Evolutionary conservation across 2,888 invertebrate genomes (phyloP), one percentile per base, ranked within the genome.

Genomic region (Dicroscelio sp.): DNA sequence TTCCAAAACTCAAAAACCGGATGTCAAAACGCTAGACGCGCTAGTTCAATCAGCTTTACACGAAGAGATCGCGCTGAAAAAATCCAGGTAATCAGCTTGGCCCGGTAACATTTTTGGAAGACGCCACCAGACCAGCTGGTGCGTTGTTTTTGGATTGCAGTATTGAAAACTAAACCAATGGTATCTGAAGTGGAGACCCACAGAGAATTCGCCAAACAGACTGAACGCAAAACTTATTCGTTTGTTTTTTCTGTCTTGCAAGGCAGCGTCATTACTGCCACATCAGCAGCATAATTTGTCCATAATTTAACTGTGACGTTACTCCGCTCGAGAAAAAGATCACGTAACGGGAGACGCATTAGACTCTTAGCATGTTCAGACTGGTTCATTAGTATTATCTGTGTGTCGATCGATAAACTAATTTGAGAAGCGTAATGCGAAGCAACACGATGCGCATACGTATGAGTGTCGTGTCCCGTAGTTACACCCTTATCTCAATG

Each of bases 391-490:
- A 55, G 60, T 55, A 85, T 85, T 89, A 80, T 85, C 73, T 75
- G 84, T 75, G 79, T 83, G 90, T 80, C 80, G 69, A 86, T 88
- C 60, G 43, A 73, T 48, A 80, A 80, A 85, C 79, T 80, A 85
- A 89, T 84, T 89, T 75, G 30, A 85, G 63, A 76, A 91, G 89
- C 91, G 89, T 91, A 87, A 92, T 90, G 91, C 87, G 65, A 90
- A 87, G 89, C 90, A 90, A 90, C 91, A 71, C 91, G 90, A 92
- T 93, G 92, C 92, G 92, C 92, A 89, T 86, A 88, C 75, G 92
- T 90, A 91, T 93, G 84, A 92, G 93, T 93, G 91, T 93, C 83
- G 91, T 92, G 93, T 93, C 86, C 69, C 86, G 86, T 91, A 90
- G 89, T 79, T 91, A 88, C 88, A 90, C 92, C 88, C 82, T 90